Base-by-base conservation (phyloP, 2,797 vertebrate species). In the Xenops minutus region DNA sequence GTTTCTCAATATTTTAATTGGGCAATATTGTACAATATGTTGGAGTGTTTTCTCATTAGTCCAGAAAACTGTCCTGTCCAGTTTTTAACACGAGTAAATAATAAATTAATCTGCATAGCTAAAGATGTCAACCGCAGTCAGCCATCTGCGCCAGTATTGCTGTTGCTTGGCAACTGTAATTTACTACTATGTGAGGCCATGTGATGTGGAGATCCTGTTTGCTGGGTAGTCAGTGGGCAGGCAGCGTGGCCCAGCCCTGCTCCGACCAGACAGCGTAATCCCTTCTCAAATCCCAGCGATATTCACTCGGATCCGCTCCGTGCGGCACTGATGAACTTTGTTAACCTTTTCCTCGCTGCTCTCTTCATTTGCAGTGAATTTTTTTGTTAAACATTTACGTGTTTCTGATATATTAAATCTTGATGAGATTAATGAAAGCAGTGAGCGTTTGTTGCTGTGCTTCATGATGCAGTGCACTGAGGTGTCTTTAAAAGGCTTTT, bases 31-130 rank as follows among this genome's bases (percentile, higher is more conserved):
- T 69, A 30, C 89, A 84, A 9, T 78, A 78, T 75, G 56, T 48
- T 90, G 80, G n/a, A 81, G 19, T 61, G 71, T 80, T 72, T 95
- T n/a, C 71, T 80, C 39, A 39, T 79, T 78, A 81, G 58, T 37
- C 48, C 68, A 73, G 86, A 84, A 91, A 92, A 85, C 71, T 69
- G 46, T 83, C 80, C 81, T 6, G 39, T 92, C 83, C 59, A 58
- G 85, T 93, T 97, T 96, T 96, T 96, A 96, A 89, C 89, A 91
- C 81, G 75, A 96, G 95, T 97, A 97, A 97, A 97, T 96, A 96
- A 97, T 97, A 97, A 96, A 96, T 97, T 97, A 96, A 97, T 97
- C 96, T 96, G 97, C 96, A 97, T 96, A 95, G 94, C 93, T 97
- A 97, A 96, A 96, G 96, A 97, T 96, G 95, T 96, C 96, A 97